These are phyloP conservation scores for Hyperoplus immaculatus DNA, from an alignment of 2,797 vertebrate genomes.

Conservation along the genomic window DNA sequence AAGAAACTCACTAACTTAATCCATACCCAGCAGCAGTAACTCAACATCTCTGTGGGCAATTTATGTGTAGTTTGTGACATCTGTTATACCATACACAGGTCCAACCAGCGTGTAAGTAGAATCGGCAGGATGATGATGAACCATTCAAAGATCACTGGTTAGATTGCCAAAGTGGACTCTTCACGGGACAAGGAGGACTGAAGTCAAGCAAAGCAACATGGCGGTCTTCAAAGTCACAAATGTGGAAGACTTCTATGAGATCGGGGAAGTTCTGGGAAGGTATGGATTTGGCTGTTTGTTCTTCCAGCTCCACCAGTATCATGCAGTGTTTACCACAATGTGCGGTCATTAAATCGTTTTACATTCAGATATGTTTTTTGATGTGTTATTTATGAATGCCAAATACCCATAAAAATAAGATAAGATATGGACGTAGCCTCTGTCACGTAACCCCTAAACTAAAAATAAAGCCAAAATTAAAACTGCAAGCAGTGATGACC, in stretches of 20 bases:
- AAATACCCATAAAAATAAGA: background rate
- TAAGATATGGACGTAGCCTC: no score
- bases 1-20: no score
- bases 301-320: background rate
- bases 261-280: conserved; percentile 89
- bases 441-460: no score
- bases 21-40: no score
- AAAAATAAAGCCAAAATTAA: no score
- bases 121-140: conserved; percentile 31
- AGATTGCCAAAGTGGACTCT: background rate
- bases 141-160: background rate
- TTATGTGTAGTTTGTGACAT: background rate
- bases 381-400: background rate
- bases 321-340: fast-evolving
- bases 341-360: background rate
- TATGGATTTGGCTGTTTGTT: conserved; percentile 46
- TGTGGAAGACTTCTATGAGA: conserved; percentile 90
- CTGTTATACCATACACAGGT: conserved; percentile 22
- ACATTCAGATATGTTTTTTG: background rate
- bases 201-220: conserved; percentile 58
- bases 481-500: no score
- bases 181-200: background rate
- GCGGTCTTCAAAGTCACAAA: conserved; percentile 81
- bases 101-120: background rate
- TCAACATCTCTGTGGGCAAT: no score